Evolutionary conservation across 30 jellyfish, hydroid and myxozoan species (phyloP).

Genomic region (Chrysaora quinquecirrha): DNA sequence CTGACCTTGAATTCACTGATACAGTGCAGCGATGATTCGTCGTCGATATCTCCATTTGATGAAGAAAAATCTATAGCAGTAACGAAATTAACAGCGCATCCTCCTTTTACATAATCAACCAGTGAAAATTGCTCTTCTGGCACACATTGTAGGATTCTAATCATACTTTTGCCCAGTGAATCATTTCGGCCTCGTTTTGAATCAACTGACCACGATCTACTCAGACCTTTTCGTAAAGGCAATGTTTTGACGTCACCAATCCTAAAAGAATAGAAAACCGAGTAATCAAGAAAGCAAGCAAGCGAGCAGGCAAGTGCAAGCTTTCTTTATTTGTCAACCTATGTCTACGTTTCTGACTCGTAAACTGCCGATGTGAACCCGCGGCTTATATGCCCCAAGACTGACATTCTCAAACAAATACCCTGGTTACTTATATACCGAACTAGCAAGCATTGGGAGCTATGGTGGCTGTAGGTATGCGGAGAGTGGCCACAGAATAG

Average conservation of each 20-base stretch:
- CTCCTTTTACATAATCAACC: constrained; percentile 78
- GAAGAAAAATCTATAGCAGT: constrained; percentile 77
- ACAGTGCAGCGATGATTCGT: constrained; percentile 46
- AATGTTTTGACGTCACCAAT: constrained; percentile 75
- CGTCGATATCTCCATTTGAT: constrained; percentile 64
- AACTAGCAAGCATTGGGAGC: too few relatives aligned
- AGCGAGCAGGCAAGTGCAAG: too few relatives aligned
- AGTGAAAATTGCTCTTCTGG: constrained; percentile 69
- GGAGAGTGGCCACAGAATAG: too few relatives aligned
- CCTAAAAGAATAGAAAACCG: too few relatives aligned
- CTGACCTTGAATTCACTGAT: constrained; percentile 33
- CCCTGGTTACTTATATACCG: too few relatives aligned
- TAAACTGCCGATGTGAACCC: too few relatives aligned
- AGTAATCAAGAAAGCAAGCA: too few relatives aligned
- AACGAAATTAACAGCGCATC: constrained; percentile 43
- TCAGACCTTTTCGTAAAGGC: constrained; percentile 27
- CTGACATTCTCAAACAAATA: too few relatives aligned
- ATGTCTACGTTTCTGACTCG: too few relatives aligned
- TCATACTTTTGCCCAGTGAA: constrained; percentile 34
- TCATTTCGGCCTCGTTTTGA: constrained; percentile 49
- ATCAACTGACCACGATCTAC: constrained; percentile 4
- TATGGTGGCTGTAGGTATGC: too few relatives aligned
- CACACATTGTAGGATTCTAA: constrained; percentile 63
- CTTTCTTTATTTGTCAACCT: too few relatives aligned
- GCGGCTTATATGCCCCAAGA: too few relatives aligned